These are phyloP conservation scores for Gavialis gangeticus DNA, from an alignment of 2,113 vertebrate species.

Conservation along the genomic window DNA sequence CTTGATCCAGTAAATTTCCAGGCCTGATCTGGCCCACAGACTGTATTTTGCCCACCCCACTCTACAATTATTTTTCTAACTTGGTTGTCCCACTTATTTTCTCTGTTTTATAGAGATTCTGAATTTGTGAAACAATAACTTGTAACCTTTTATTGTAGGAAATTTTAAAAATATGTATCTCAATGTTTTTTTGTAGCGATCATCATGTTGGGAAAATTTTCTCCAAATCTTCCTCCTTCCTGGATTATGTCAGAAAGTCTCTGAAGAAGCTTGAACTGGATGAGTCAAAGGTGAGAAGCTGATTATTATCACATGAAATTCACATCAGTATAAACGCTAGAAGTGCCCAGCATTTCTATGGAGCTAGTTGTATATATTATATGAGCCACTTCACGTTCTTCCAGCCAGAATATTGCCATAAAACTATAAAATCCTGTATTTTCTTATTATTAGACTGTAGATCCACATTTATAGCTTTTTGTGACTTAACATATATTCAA, in stretches of 20 bases:
- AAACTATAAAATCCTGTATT: neutral
- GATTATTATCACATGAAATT: neutral
- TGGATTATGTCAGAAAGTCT: slow-evolving; percentile 91
- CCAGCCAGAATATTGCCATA: neutral
- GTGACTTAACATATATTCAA: neutral
- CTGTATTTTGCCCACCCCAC: too few species aligned
- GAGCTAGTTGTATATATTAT: neutral
- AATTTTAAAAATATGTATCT: slow-evolving; percentile 13
- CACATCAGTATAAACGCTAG: neutral
- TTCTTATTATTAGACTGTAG: neutral
- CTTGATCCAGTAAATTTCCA: too few species aligned
- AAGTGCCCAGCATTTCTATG: neutral
- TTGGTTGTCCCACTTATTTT: neutral
- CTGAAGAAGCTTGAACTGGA: slow-evolving; percentile 90
- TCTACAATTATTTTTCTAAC: neutral
- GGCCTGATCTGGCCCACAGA: too few species aligned
- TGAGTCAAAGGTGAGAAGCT: slow-evolving; percentile 85
- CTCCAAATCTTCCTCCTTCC: slow-evolving; percentile 90
- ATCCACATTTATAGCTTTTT: neutral
- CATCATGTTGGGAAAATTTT: slow-evolving; percentile 92
- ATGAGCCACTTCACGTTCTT: neutral
- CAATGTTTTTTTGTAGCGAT: slow-evolving; percentile 82
- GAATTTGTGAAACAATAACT: neutral
- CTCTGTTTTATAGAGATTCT: slow-evolving; percentile 9
- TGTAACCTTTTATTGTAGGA: neutral